Conservation (phyloP, 2,797 vertebrate species). For the Erethizon dorsatum region DNA sequence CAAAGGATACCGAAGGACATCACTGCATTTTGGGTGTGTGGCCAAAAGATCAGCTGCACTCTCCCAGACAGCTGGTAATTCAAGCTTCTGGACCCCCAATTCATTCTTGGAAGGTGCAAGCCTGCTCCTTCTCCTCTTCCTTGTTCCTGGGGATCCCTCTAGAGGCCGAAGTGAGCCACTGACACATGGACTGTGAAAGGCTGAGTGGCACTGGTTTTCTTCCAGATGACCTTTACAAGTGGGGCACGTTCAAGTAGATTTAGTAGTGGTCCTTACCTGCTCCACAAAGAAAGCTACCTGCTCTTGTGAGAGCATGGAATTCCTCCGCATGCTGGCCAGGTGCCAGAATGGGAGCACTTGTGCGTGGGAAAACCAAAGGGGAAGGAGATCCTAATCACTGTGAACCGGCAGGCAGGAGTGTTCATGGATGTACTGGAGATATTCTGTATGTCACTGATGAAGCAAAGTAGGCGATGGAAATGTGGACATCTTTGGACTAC, state of each 20-base stretch:
- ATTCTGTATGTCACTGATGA: not conserved
- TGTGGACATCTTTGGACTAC: not conserved
- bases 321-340: not conserved
- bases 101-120: not conserved
- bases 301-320: not conserved
- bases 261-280: not conserved
- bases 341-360: not conserved
- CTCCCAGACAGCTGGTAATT: not conserved
- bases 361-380: not conserved
- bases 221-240: not conserved
- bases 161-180: conserved; percentile 56
- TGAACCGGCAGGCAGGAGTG: not conserved
- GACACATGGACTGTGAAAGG: not conserved
- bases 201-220: not conserved
- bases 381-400: not conserved
- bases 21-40: not conserved
- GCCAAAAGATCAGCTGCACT: not conserved
- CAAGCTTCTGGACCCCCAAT: not conserved
- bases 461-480: not conserved
- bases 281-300: not conserved
- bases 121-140: not conserved
- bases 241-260: not conserved
- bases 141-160: conserved; percentile 64
- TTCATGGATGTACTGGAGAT: not conserved
- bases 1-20: not conserved